These are phyloP conservation scores for Atta texana DNA, from an alignment of 1,140 invertebrate species.

Conservation along the genomic window DNA sequence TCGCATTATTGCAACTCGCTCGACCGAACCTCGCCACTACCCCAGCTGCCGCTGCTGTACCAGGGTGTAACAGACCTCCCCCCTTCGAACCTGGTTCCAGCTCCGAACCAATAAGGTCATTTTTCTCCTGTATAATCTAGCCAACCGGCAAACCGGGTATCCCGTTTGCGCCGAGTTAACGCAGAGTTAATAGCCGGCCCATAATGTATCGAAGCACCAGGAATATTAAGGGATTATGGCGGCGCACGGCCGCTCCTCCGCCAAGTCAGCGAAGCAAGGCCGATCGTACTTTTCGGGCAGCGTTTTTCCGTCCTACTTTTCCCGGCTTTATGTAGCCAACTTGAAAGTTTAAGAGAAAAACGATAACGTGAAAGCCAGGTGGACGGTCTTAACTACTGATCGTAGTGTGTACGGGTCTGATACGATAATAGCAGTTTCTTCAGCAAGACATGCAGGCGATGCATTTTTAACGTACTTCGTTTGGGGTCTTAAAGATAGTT, in stretches of 20 bases:
- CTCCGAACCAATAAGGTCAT: constrained; percentile 79
- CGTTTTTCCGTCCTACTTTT: constrained; percentile 66
- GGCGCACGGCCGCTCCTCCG: constrained; percentile 56
- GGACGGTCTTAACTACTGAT: constrained; percentile 37
- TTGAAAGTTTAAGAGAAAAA: constrained; percentile 19
- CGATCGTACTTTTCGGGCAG: constrained; percentile 51
- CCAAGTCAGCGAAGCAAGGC: constrained; percentile 63
- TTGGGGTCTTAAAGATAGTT: neutral
- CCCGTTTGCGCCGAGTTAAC: constrained; percentile 78
- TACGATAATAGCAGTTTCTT: constrained; percentile 1
- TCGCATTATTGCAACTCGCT: constrained; percentile 78
- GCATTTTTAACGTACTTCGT: neutral
- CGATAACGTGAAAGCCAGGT: constrained; percentile 5
- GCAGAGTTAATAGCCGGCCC: constrained; percentile 77
- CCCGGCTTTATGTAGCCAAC: constrained; percentile 51
- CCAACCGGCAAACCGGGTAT: constrained; percentile 76
- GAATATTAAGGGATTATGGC: constrained; percentile 79
- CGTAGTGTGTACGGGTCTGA: neutral
- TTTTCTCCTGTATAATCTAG: constrained; percentile 79
- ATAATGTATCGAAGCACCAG: constrained; percentile 76
- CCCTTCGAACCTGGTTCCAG: constrained; percentile 70
- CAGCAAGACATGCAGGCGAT: constrained; percentile 2
- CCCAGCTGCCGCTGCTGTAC: constrained; percentile 73
- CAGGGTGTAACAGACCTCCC: constrained; percentile 71
- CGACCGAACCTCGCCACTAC: constrained; percentile 64